Evolutionary conservation across 1,140 invertebrate species (phyloP).

Genomic region (Octopus sinensis): DNA sequence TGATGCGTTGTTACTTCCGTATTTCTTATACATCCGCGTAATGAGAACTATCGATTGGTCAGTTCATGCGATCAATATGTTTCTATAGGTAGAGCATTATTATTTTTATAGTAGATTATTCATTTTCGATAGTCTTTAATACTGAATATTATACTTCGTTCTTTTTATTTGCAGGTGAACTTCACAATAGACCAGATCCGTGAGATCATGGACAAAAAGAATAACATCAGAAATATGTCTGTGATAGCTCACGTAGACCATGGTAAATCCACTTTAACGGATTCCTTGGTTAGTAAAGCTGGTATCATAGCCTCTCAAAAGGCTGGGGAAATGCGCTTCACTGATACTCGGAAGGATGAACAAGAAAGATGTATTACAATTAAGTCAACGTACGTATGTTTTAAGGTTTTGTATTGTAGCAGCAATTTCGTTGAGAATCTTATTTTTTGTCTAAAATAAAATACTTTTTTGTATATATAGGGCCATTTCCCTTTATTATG

Average conservation of each 20-base stretch:
- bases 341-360: slow-evolving; percentile 98
- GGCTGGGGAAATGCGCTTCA: slow-evolving; percentile 98
- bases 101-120: too few species aligned
- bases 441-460: slow-evolving; percentile 14
- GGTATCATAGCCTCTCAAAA: slow-evolving; percentile 98
- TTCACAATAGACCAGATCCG: slow-evolving; percentile 99
- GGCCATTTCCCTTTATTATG: slow-evolving; percentile 98
- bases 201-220: slow-evolving; percentile 98
- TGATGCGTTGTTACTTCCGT: too few species aligned
- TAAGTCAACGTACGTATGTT: slow-evolving; percentile 90
- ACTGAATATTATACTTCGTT: too few species aligned
- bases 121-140: too few species aligned
- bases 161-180: slow-evolving; percentile 77
- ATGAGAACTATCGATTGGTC: not conserved
- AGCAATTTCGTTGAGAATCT: not conserved
- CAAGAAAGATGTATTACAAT: slow-evolving; percentile 99
- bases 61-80: too few species aligned
- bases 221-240: slow-evolving; percentile 99
- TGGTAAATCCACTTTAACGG: slow-evolving; percentile 98
- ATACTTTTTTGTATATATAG: slow-evolving; percentile 59
- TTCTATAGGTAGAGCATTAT: too few species aligned
- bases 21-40: not conserved
- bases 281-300: slow-evolving; percentile 98
- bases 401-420: not conserved
- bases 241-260: slow-evolving; percentile 99